These are phyloP conservation scores for Lordiphosa stackelbergi DNA, from an alignment of 1,140 invertebrate genomes.

Conservation along the genomic window DNA sequence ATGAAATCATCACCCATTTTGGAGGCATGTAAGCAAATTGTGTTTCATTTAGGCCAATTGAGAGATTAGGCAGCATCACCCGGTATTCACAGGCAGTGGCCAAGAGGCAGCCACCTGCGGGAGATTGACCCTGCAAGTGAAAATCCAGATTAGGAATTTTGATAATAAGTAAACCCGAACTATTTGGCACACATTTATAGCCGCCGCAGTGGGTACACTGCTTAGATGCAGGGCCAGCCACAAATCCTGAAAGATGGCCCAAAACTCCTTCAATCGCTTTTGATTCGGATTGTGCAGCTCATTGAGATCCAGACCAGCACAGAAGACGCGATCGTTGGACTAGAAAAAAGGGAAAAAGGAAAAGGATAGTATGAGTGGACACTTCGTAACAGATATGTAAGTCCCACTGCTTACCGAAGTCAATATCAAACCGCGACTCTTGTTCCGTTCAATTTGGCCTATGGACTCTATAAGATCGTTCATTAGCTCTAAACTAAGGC, in stretches of 20 bases:
- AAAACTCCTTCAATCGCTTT: slow-evolving; percentile 84
- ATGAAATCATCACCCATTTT: slow-evolving; percentile 84
- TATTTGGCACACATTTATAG: slow-evolving; percentile 85
- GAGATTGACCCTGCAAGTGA: slow-evolving; percentile 83
- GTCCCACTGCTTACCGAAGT: slow-evolving; percentile 81
- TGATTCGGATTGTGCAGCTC: slow-evolving; percentile 90
- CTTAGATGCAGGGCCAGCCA: slow-evolving; percentile 88
- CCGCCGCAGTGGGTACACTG: slow-evolving; percentile 85
- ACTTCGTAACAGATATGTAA: not conserved
- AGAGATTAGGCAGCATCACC: slow-evolving; percentile 85
- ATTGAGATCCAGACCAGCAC: slow-evolving; percentile 90
- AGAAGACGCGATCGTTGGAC: slow-evolving; percentile 86
- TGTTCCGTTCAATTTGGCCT: slow-evolving; percentile 83
- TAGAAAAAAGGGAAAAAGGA: slow-evolving; percentile 78
- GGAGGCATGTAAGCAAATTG: slow-evolving; percentile 86
- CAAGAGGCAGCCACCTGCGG: slow-evolving; percentile 90
- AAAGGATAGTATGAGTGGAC: not conserved
- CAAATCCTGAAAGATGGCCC: slow-evolving; percentile 86
- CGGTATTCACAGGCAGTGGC: slow-evolving; percentile 90
- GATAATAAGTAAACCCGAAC: not conserved
- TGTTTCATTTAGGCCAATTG: slow-evolving; percentile 89
- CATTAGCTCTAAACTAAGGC: slow-evolving; percentile 86
- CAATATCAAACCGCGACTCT: slow-evolving; percentile 86
- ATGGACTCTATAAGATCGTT: slow-evolving; percentile 82
- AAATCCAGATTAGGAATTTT: not conserved